Base-by-base conservation (phyloP, 1,140 invertebrate genomes). In the Drosophila sproati region DNA sequence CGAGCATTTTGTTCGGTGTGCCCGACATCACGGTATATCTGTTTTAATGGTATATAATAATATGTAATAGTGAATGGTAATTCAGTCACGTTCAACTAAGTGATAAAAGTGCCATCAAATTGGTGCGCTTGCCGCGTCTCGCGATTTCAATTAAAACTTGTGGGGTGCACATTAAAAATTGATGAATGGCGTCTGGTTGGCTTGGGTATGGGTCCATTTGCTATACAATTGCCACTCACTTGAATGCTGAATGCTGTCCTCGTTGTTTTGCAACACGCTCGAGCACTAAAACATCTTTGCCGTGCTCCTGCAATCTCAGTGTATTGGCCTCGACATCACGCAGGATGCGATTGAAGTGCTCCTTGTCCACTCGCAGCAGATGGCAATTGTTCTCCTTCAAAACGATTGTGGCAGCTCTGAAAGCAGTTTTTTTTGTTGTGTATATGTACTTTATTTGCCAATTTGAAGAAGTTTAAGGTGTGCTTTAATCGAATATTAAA, bases 1-100 rank as follows among this genome's bases (percentile, higher is more conserved):
- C 97, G 70, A 98, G 92, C 95, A 98, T 97, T 93, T 98, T 98
- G 86, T 96, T 95, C 29, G 97, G 96, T 47, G 96, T 97, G 39
- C 97, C 97, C 63, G 97, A 96, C 96, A 98, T 97, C 39, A 98
- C 96, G 80, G 96, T 97, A 92, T 98, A 98, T 93, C 96, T 97
- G 56, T 57, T 62, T 28, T 63, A 52, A 51, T 12, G 55, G 37
- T 51, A 59, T 55, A 51, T 5, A 51, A n/a, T 52, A 41, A 47
- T 20, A 68, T 39, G 35, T 8, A 35, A 31, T 50, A 63, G 2
- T 62, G 7, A 52, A 54, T 43, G 5, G 10, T 56, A 69, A 54
- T 63, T 75, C 3, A 55, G 67, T 68, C 76, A 69, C 76, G 80
- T 71, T 54, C 32, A 56, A 50, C 39, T 32, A 4, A 10, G 0